Percentiles rank a stretch among this genome's conserved stretches.
Conservation (phyloP, 2,888 invertebrate genomes). For the Orchesella flavescens region DNA sequence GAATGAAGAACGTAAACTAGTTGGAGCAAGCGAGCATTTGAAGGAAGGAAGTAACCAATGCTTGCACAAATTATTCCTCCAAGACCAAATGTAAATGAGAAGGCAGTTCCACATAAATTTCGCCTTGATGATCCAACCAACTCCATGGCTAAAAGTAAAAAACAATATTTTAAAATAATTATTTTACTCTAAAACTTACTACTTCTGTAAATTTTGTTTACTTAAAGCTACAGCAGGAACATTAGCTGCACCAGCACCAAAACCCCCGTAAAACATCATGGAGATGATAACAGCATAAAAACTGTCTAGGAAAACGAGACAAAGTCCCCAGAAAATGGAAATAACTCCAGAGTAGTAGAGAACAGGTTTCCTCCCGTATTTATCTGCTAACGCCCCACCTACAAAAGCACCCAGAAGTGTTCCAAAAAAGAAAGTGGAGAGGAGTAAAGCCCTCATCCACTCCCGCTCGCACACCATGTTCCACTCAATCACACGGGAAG, state of each 20-base stretch:
- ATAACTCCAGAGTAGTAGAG: slow-evolving; percentile 29
- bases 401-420: slow-evolving; percentile 80
- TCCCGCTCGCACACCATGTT: slow-evolving; percentile 43
- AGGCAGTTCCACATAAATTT: slow-evolving; percentile 65
- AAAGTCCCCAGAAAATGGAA: slow-evolving; percentile 34
- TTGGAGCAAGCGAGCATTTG: slow-evolving; percentile 78
- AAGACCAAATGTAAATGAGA: slow-evolving; percentile 33
- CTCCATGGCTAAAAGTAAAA: slow-evolving; percentile 61
- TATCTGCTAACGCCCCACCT: slow-evolving; percentile 85
- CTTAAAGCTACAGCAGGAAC: slow-evolving; percentile 77
- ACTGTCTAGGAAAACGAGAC: slow-evolving; percentile 22
- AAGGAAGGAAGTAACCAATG: slow-evolving; percentile 77
- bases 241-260: slow-evolving; percentile 38
- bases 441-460: slow-evolving; percentile 49
- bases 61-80: slow-evolving; percentile 36
- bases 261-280: slow-evolving; percentile 42
- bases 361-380: slow-evolving; percentile 43
- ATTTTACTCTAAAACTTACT: background rate
- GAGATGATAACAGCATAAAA: slow-evolving; percentile 5
- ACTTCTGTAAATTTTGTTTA: background rate
- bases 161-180: slow-evolving; percentile 74
- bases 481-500: slow-evolving; percentile 36
- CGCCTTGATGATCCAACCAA: slow-evolving; percentile 22
- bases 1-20: slow-evolving; percentile 86
- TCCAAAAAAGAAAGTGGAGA: slow-evolving; percentile 41